Evolutionary conservation across 2,113 vertebrate species (phyloP), one percentile per base, ranked within the genome.

Genomic region (Etheostoma spectabile): DNA sequence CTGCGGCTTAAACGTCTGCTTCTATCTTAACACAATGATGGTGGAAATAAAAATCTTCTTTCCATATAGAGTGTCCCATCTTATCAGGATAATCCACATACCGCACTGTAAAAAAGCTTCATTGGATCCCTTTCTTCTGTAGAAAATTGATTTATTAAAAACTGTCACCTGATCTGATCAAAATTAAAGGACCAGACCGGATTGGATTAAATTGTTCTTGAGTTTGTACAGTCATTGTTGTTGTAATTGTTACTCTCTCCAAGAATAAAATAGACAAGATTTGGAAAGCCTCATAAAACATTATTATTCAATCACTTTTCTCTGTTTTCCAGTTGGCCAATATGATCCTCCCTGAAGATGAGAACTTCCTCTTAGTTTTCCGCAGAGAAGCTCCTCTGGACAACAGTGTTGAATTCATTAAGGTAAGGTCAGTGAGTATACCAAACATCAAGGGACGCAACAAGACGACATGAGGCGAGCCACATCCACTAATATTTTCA

Each of bases 351-450:
- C 96, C 97, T 0, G 96, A 97, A 65, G 97, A 98, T 65, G 98
- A 99, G 92, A 98, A 98, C 91, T 99, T 99, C 88, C 95, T 99
- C 65, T 93, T 99, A 76, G 82, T 99, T 73, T 99, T 99, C 89
- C 96, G 93, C 52, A 91, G 96, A 88, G 98, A 99, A 93, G 94
- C 96, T 45, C 95, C 95, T 53, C 88, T 99, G 94, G 97, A 98
- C 91, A 99, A 96, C 93, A 99, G 98, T 0, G 98, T 99, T 59
- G 97, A 99, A 79, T 99, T 99, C 71, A 99, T 99, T 96, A 93
- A 96, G 96, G 98, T 98, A 79, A 70, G 92, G 78, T 52, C n/a
- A 42, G 3, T 33, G 1, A 13, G 7, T 24, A 35, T 1, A 18
- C 3, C 14, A 12, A 33, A 65, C 21, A 77, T n/a, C 38, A 69